Percentiles rank a stretch among this genome's conserved stretches.
Evolutionary conservation across 2,888 invertebrate species (phyloP).

Genomic region (Chaetogeoica ovagalla): DNA sequence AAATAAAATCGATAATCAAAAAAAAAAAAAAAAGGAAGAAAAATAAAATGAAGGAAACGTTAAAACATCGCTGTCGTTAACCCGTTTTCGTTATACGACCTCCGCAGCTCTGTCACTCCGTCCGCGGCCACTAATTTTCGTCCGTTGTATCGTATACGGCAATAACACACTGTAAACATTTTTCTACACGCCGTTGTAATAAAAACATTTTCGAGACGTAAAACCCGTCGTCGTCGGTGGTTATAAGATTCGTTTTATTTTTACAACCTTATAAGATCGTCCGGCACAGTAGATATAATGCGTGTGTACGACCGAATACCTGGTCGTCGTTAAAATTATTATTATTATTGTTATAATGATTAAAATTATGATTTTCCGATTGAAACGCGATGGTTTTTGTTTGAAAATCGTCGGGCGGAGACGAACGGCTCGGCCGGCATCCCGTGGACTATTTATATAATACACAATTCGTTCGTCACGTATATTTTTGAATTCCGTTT

Average conservation of each 20-base stretch:
- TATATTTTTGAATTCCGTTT: no score
- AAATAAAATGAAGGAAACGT: no score
- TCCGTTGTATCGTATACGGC: not conserved
- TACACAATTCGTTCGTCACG: no score
- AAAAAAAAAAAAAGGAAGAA: not conserved
- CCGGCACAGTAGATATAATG: not conserved
- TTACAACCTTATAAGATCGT: slow-evolving; percentile 9
- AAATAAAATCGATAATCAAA: slow-evolving; percentile 38
- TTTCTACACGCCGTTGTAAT: slow-evolving; percentile 27
- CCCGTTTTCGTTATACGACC: slow-evolving; percentile 26
- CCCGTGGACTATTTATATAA: no score
- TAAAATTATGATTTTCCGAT: no score
- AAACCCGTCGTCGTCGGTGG: slow-evolving; percentile 26
- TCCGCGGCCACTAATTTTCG: slow-evolving; percentile 16
- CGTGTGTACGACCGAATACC: not conserved
- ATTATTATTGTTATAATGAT: no score
- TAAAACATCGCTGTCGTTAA: slow-evolving; percentile 5
- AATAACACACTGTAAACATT: slow-evolving; percentile 7
- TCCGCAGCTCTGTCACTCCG: not conserved
- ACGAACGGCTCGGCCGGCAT: no score
- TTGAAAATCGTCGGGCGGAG: no score
- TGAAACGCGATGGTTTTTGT: no score
- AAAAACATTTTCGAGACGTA: slow-evolving; percentile 43
- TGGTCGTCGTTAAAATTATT: no score
- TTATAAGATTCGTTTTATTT: slow-evolving; percentile 4